Base-by-base conservation (phyloP, 1,140 invertebrate species). In the Drosophila ohnishii region DNA sequence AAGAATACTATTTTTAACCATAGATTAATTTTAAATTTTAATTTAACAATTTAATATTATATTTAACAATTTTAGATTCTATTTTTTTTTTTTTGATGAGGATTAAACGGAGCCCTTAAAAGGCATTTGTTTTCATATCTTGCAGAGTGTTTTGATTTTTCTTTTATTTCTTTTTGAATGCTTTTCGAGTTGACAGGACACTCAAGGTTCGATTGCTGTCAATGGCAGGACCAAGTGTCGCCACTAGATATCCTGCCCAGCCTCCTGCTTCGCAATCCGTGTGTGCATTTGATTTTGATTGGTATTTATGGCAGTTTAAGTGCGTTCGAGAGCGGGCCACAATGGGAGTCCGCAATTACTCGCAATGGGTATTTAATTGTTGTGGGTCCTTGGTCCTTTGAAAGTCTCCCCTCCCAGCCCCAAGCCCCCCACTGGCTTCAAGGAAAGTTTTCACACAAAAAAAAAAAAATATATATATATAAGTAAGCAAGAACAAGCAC, bases 301-400 rank as follows among this genome's bases (percentile, higher is more conserved):
- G 85, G 85, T 90, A 90, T 90, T 90, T 90, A 90, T 90, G 77
- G 89, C 71, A 65, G 70, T 90, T 90, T 87, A 89, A 90, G 89
- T 83, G 76, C 73, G 63, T 80, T 77, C 44, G 28, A 50, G 69
- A 32, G 63, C 42, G 35, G 35, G 34, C 51, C 34, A 25, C 51
- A 55, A 37, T 37, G 51, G 48, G 40, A 50, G 35, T 28, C 35
- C 30, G 53, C 67, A 71, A 72, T 72, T 72, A 76, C 61, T 45
- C 51, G 63, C 53, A 79, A 75, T 75, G 56, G 57, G 56, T 65
- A 81, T 75, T 80, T 72, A 72, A 75, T 74, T 79, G 71, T 79
- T 74, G 45, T 47, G 45, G 28, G 28, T 37, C 57, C 19, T 39
- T 16, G 9, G 40, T 16, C 48, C 66, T 40, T 61, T 73, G 48